Evolutionary conservation across 2,888 invertebrate genomes (phyloP).

Genomic region (Elysia crispata): DNA sequence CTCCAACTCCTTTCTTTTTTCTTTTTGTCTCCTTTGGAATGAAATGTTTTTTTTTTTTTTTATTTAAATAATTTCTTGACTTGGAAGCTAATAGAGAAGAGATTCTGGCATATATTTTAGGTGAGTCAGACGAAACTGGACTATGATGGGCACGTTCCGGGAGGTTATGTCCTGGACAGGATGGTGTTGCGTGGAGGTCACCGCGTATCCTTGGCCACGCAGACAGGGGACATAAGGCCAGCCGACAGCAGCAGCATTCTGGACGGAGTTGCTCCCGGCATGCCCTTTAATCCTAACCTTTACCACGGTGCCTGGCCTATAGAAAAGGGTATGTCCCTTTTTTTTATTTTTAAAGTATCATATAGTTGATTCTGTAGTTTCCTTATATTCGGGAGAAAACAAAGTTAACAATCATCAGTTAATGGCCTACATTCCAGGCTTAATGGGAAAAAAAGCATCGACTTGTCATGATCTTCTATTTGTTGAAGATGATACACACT

Average conservation of each 20-base stretch:
- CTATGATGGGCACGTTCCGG: conserved; percentile 11
- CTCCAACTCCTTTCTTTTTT: conserved; percentile 11
- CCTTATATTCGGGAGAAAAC: too few species aligned
- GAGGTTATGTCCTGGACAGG: conserved; percentile 36
- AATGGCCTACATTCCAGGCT: too few species aligned
- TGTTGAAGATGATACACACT: too few species aligned
- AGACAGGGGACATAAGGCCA: conserved; percentile 65
- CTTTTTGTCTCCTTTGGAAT: conserved; percentile 5
- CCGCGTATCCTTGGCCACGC: conserved; percentile 59
- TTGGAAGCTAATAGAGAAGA: too few species aligned
- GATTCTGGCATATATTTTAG: too few species aligned
- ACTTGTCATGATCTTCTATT: too few species aligned
- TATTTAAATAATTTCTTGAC: too few species aligned
- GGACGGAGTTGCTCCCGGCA: conserved; percentile 43
- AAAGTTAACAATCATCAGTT: too few species aligned
- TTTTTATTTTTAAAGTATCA: background rate
- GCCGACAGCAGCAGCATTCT: conserved; percentile 28
- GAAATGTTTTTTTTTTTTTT: too few species aligned
- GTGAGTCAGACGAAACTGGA: conserved; percentile 27
- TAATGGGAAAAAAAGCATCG: too few species aligned
- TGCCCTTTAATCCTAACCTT: conserved; percentile 41
- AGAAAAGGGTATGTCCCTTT: conserved; percentile 74
- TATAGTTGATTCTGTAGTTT: too few species aligned
- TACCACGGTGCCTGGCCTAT: conserved; percentile 84
- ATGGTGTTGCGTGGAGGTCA: background rate